These are phyloP conservation scores for Thamnophis sirtalis DNA, from an alignment of 2,113 vertebrate species.

Conservation along the genomic window DNA sequence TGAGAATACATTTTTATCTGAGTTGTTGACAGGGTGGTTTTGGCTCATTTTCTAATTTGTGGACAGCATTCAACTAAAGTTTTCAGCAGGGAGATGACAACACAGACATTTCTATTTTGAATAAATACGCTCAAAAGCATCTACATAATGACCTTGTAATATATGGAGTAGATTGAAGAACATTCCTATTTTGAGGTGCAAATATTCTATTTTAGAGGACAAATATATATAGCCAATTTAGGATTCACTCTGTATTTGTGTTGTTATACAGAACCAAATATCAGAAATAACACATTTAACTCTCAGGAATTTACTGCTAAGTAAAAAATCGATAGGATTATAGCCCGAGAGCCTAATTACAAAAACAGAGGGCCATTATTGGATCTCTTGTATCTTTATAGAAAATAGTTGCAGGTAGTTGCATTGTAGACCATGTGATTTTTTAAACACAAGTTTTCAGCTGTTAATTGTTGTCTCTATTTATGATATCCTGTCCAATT, in stretches of 20 bases:
- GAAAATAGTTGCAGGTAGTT: background rate
- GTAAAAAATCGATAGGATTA: background rate
- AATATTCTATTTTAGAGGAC: constrained; percentile 23
- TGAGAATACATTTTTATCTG: constrained; percentile 43
- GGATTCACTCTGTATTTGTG: background rate
- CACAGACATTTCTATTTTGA: constrained; percentile 22
- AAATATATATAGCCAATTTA: background rate
- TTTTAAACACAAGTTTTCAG: background rate
- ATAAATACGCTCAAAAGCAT: constrained; percentile 1
- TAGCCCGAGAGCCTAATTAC: background rate
- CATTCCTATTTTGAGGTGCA: background rate
- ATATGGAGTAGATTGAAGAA: background rate
- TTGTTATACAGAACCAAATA: background rate
- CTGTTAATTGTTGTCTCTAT: background rate
- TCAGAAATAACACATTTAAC: constrained; percentile 7
- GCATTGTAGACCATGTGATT: background rate
- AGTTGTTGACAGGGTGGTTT: constrained; percentile 17
- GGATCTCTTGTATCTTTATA: background rate
- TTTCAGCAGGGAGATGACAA: constrained; percentile 16
- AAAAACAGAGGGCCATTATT: background rate
- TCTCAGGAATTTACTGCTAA: background rate
- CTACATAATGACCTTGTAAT: constrained; percentile 31
- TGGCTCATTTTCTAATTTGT: constrained; percentile 43
- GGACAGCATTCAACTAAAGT: background rate
- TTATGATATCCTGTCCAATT: too few species aligned